phyloP scores from a whole-genome alignment of 2,888 invertebrate species.

The Stenchaetothrips biformis region DNA sequence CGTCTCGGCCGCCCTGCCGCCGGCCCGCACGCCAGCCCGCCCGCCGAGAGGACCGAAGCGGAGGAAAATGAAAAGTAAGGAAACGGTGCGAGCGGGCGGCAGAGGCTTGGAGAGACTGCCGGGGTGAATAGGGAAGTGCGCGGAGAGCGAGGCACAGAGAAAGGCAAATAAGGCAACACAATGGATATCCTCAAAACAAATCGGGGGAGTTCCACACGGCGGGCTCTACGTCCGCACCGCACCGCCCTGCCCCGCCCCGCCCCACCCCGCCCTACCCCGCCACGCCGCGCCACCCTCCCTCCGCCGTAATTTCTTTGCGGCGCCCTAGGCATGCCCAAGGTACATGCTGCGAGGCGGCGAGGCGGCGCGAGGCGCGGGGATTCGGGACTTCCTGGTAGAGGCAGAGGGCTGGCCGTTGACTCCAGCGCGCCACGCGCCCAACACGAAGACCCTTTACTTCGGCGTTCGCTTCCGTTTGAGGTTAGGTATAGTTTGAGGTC shows the following conservation, averaged over 20 bases:
- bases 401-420: no score
- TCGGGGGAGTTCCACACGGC: neutral
- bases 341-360: no score
- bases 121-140: no score
- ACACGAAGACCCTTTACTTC: no score
- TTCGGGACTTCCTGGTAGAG: no score
- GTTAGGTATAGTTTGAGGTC: no score
- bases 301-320: no score
- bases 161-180: neutral
- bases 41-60: conserved; percentile 43
- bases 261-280: neutral
- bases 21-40: conserved; percentile 37
- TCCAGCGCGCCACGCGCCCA: no score
- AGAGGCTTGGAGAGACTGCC: neutral
- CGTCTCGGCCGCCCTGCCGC: conserved; percentile 36
- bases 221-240: neutral
- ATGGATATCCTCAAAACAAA: neutral
- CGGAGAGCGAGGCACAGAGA: neutral
- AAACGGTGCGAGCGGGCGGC: conserved; percentile 28
- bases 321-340: no score
- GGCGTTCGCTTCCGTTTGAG: no score
- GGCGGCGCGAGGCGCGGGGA: no score
- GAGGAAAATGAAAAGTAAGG: conserved; percentile 46
- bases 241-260: neutral
- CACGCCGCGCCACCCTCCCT: neutral